Percentiles rank a stretch among this genome's conserved stretches.
phyloP scores from a whole-genome alignment of 1,140 invertebrate genomes.

The Anastatus disparis region DNA sequence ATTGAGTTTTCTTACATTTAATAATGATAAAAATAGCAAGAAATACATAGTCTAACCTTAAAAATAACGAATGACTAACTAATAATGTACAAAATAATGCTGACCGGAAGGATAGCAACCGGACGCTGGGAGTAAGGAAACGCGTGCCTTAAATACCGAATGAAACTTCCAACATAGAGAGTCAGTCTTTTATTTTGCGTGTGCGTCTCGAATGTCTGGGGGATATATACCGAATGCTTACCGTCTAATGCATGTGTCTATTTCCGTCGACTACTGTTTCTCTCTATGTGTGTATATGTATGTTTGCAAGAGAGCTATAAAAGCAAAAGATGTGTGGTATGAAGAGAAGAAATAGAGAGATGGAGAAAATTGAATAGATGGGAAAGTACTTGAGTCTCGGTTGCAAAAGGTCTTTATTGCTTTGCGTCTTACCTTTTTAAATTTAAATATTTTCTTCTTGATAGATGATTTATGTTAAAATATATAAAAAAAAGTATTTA shows the following conservation, averaged over 20 bases:
- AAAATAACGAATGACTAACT: no score
- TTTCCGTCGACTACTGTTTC: no score
- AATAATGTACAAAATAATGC: background rate
- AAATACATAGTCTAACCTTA: no score
- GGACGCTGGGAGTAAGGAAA: slow-evolving; percentile 21
- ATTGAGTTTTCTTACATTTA: no score
- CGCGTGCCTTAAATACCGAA: slow-evolving; percentile 25
- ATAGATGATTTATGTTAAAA: no score
- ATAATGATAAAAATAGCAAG: no score
- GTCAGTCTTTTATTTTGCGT: no score
- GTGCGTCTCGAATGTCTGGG: background rate
- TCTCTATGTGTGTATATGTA: background rate
- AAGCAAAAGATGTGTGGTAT: no score
- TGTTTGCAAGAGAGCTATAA: background rate
- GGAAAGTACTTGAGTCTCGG: background rate
- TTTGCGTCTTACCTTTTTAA: no score
- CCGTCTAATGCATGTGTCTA: slow-evolving; percentile 3
- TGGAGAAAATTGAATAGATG: background rate
- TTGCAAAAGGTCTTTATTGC: background rate
- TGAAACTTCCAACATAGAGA: no score
- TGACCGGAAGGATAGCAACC: slow-evolving; percentile 27
- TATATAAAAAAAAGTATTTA: no score
- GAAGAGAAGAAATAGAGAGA: background rate
- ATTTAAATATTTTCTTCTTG: no score
- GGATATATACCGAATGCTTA: background rate